phyloP scores from a whole-genome alignment of 1,140 invertebrate genomes.

The Drosophila lowei region DNA sequence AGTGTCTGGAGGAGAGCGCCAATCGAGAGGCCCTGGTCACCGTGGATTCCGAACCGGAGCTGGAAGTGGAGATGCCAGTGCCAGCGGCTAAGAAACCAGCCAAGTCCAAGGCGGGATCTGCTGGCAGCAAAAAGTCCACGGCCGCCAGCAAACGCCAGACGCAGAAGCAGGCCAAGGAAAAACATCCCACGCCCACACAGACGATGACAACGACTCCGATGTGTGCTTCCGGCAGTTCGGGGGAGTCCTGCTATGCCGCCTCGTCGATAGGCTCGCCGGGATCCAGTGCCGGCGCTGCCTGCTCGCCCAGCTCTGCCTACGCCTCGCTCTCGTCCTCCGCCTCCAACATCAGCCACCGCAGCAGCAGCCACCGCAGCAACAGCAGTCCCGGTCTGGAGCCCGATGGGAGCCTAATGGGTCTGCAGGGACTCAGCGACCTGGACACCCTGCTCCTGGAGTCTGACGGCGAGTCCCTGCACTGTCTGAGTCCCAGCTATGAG shows the following conservation, averaged over 20 bases:
- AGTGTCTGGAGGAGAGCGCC: slow-evolving; percentile 66
- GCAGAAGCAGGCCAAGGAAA: slow-evolving; percentile 40
- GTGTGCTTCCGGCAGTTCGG: slow-evolving; percentile 35
- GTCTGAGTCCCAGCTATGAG: slow-evolving; percentile 61
- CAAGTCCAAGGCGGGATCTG: slow-evolving; percentile 15
- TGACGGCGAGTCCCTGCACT: slow-evolving; percentile 85
- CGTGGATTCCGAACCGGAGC: slow-evolving; percentile 22
- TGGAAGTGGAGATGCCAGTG: slow-evolving; percentile 34
- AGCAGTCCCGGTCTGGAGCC: slow-evolving; percentile 42
- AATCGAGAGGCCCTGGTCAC: slow-evolving; percentile 39
- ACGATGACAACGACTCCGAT: not conserved
- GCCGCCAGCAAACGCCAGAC: slow-evolving; percentile 43
- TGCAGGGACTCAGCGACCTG: slow-evolving; percentile 59
- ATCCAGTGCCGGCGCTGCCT: slow-evolving; percentile 29
- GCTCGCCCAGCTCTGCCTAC: slow-evolving; percentile 56
- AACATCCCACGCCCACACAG: slow-evolving; percentile 12
- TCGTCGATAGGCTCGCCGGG: slow-evolving; percentile 64
- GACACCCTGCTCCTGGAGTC: slow-evolving; percentile 84
- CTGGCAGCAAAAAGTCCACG: slow-evolving; percentile 35
- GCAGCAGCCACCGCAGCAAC: slow-evolving; percentile 33
- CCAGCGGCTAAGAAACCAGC: slow-evolving; percentile 11
- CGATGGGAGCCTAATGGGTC: slow-evolving; percentile 41
- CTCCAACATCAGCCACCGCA: slow-evolving; percentile 23
- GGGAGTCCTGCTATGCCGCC: slow-evolving; percentile 67
- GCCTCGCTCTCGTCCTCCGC: slow-evolving; percentile 60